These are phyloP conservation scores for Pedionomus torquatus DNA, from an alignment of 2,113 vertebrate species.

Conservation along the genomic window DNA sequence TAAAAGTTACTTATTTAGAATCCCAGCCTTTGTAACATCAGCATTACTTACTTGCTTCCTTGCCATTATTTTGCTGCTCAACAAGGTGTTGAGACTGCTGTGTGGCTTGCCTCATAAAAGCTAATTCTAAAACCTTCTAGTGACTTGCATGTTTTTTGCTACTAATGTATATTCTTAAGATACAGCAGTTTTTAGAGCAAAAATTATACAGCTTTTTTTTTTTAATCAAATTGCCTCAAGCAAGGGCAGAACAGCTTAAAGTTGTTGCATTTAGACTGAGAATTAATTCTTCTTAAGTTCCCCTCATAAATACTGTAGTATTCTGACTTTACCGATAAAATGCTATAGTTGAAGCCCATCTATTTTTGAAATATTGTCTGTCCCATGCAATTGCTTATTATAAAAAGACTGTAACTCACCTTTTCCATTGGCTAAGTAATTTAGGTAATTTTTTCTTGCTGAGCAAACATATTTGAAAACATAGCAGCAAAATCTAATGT, in stretches of 20 bases:
- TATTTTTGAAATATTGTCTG: not conserved
- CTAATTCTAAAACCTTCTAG: slow-evolving; percentile 27
- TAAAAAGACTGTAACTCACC: not conserved
- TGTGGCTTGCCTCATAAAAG: slow-evolving; percentile 43
- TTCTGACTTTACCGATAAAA: not conserved
- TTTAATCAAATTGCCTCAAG: not conserved
- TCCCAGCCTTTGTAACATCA: not conserved
- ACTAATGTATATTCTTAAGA: not conserved
- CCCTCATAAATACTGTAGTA: not conserved
- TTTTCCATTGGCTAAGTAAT: slow-evolving; percentile 11
- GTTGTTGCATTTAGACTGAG: not conserved
- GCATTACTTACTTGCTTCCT: slow-evolving; percentile 33
- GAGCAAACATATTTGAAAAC: not conserved
- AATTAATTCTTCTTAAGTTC: not conserved
- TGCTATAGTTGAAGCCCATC: not conserved
- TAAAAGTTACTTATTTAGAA: not conserved
- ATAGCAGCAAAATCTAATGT: not conserved
- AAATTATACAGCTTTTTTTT: not conserved
- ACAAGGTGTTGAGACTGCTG: slow-evolving; percentile 6
- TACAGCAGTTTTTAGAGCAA: not conserved
- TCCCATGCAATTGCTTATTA: not conserved
- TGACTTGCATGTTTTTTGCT: slow-evolving; percentile 37
- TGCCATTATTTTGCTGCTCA: not conserved
- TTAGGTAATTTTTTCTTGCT: not conserved
- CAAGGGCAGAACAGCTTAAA: not conserved